phyloP scores from a whole-genome alignment of 1,140 invertebrate species.

The Meloidogyne hapla region DNA sequence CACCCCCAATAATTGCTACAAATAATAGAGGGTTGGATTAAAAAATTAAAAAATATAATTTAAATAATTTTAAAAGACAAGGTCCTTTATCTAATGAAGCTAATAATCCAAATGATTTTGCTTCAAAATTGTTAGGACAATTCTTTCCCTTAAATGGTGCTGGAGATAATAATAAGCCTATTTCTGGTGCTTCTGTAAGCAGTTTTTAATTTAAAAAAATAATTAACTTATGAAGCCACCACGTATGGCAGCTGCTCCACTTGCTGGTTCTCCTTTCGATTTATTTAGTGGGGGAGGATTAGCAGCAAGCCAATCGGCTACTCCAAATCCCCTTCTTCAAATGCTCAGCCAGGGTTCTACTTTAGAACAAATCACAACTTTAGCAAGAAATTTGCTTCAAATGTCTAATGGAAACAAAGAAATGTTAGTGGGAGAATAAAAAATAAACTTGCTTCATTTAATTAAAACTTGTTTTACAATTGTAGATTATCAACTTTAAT shows the following conservation, averaged over 20 bases:
- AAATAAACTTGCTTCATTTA: background rate
- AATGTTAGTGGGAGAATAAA: conserved; percentile 3
- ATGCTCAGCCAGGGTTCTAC: conserved; percentile 44
- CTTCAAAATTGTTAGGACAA: background rate
- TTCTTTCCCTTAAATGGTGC: background rate
- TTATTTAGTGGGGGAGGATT: conserved; percentile 4
- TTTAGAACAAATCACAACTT: conserved; percentile 50
- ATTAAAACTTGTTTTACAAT: too few relatives aligned
- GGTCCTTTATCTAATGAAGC: background rate
- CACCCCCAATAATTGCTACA: background rate
- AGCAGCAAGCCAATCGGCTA: background rate
- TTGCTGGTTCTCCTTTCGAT: conserved; percentile 35
- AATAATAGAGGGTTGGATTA: background rate
- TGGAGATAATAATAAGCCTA: background rate
- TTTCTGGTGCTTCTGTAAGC: background rate
- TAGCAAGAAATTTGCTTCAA: conserved; percentile 53
- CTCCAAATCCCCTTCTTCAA: conserved; percentile 40
- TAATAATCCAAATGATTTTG: background rate
- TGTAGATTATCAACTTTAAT: conserved; percentile 36
- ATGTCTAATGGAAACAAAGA: conserved; percentile 38
- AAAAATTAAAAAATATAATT: background rate
- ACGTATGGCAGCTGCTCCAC: conserved; percentile 12
- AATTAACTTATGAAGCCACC: background rate
- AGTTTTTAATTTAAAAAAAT: background rate
- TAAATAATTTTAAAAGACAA: background rate